These are phyloP conservation scores for Patella ulyssiponensis DNA, from an alignment of 2,888 invertebrate species.

Conservation along the genomic window DNA sequence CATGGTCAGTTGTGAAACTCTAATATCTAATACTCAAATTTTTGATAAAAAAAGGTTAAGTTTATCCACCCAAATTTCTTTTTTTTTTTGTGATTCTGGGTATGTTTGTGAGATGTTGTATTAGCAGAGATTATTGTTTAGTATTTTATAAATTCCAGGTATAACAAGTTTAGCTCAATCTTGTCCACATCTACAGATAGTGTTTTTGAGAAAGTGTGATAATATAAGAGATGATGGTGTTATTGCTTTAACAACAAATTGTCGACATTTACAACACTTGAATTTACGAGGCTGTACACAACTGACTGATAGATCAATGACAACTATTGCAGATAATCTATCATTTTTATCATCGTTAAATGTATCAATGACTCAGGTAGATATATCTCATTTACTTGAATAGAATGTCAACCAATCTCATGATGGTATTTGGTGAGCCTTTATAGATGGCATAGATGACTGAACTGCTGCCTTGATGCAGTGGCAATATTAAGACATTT, in stretches of 20 bases:
- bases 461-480: background rate
- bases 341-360: slow-evolving; percentile 59
- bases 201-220: slow-evolving; percentile 63
- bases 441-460: background rate
- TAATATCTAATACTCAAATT: no score
- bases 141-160: slow-evolving; percentile 40
- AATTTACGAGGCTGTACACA: slow-evolving; percentile 65
- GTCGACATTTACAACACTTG: slow-evolving; percentile 60
- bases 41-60: no score
- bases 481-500: background rate
- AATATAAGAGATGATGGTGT: slow-evolving; percentile 66
- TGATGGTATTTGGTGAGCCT: background rate
- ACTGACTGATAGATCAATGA: slow-evolving; percentile 59
- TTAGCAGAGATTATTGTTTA: no score
- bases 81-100: no score
- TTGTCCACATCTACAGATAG: slow-evolving; percentile 62
- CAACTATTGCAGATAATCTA: slow-evolving; percentile 58
- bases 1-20: no score
- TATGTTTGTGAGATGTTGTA: no score
- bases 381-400: slow-evolving; percentile 18
- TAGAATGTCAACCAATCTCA: slow-evolving; percentile 18
- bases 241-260: slow-evolving; percentile 54
- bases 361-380: slow-evolving; percentile 56
- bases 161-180: slow-evolving; percentile 50
- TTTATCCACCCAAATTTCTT: no score